A percentile compares a stretch with the other conserved stretches of the same genome.
Conservation (phyloP, 2,888 invertebrate species). For the Dione juno region DNA sequence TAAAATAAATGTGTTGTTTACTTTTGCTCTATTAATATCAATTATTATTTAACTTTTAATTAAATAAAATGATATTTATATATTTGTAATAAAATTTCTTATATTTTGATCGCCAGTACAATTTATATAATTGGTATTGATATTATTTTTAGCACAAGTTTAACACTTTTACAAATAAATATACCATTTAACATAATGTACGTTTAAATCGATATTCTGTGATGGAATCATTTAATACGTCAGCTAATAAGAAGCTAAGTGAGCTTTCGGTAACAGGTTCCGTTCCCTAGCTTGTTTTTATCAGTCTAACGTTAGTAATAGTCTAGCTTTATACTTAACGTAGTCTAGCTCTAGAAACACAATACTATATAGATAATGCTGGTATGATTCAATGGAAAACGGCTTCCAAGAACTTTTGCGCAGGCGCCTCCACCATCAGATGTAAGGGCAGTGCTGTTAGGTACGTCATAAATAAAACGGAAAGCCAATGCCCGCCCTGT, state of each 20-base stretch:
- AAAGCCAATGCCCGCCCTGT: constrained; percentile 58
- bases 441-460: constrained; percentile 57
- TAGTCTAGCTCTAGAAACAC: no score
- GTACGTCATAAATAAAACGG: constrained; percentile 55
- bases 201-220: neutral
- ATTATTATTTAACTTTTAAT: constrained; percentile 11
- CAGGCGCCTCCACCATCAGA: constrained; percentile 57
- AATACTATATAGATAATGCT: neutral
- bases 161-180: constrained; percentile 1
- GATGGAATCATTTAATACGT: neutral
- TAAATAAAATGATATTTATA: constrained; percentile 15
- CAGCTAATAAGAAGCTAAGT: neutral
- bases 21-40: neutral
- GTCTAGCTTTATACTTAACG: neutral
- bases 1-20: neutral
- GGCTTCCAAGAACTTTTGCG: constrained; percentile 50
- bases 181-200: neutral
- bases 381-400: neutral
- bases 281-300: neutral
- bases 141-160: neutral
- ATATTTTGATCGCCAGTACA: neutral
- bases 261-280: neutral
- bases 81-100: neutral
- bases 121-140: constrained; percentile 3
- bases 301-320: neutral